phyloP scores from a whole-genome alignment of 2,888 invertebrate genomes.

The Julus scanicus region DNA sequence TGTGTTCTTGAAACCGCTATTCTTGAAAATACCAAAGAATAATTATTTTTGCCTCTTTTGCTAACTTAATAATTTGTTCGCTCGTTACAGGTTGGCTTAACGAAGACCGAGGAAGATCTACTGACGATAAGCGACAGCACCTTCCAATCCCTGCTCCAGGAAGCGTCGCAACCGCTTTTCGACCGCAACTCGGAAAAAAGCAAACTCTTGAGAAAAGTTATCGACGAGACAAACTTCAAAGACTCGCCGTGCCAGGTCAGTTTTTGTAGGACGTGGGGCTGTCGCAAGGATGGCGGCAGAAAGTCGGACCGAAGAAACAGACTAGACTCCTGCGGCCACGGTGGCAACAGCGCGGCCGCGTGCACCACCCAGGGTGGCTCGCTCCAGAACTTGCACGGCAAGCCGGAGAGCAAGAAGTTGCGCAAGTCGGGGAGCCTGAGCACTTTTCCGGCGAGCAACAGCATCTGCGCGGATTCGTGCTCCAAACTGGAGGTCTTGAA shows the following conservation, averaged over 20 bases:
- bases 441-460: constrained; percentile 47
- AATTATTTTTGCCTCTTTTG: no score
- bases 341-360: constrained; percentile 68
- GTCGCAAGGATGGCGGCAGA: neutral
- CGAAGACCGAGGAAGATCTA: constrained; percentile 25
- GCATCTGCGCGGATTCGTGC: neutral
- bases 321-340: constrained; percentile 64
- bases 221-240: constrained; percentile 52
- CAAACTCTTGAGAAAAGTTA: constrained; percentile 50
- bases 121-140: neutral
- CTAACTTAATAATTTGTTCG: no score
- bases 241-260: constrained; percentile 46
- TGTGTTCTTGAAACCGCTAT: no score
- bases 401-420: constrained; percentile 47
- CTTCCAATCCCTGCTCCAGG: neutral
- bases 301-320: neutral
- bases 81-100: neutral
- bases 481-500: neutral
- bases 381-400: constrained; percentile 69
- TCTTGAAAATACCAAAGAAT: no score
- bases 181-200: constrained; percentile 44
- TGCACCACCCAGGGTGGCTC: constrained; percentile 72
- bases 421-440: constrained; percentile 58
- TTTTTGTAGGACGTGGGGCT: neutral
- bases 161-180: constrained; percentile 20